Percentiles rank a stretch among this genome's conserved stretches.
Evolutionary conservation across 2,113 vertebrate species (phyloP).

Genomic region (Chauna torquata): DNA sequence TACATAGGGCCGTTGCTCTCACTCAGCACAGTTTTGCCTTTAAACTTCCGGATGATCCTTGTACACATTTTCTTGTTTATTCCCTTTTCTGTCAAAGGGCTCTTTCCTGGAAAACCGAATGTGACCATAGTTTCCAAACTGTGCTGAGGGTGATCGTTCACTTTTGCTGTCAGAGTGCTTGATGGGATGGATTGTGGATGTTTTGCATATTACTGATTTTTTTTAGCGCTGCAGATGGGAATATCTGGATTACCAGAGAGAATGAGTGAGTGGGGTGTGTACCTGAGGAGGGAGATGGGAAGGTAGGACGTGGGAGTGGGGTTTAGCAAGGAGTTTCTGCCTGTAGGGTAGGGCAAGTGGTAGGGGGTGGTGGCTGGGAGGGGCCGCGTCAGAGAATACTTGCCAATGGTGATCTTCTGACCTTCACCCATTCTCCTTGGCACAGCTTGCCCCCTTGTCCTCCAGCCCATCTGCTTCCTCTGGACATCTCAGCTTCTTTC

Average conservation of each 20-base stretch:
- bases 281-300: background rate
- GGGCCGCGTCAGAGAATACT: background rate
- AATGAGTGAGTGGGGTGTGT: background rate
- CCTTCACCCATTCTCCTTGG: background rate
- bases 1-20: constrained; percentile 40
- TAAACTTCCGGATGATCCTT: constrained; percentile 23
- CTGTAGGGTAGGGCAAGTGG: background rate
- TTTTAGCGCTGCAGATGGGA: background rate
- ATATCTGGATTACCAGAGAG: background rate
- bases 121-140: constrained; percentile 7
- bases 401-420: background rate
- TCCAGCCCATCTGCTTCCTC: background rate
- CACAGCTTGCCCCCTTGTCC: background rate
- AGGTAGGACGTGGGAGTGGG: rapidly evolving
- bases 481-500: background rate
- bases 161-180: background rate
- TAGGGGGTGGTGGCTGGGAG: background rate
- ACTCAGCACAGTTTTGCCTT: background rate
- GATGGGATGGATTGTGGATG: background rate
- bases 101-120: constrained; percentile 5
- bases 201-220: background rate
- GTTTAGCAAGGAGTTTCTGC: background rate
- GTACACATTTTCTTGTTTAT: constrained; percentile 53
- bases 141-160: constrained; percentile 21
- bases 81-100: background rate